Conservation (phyloP, 2,113 vertebrate species). For the Eubucco bourcierii region DNA sequence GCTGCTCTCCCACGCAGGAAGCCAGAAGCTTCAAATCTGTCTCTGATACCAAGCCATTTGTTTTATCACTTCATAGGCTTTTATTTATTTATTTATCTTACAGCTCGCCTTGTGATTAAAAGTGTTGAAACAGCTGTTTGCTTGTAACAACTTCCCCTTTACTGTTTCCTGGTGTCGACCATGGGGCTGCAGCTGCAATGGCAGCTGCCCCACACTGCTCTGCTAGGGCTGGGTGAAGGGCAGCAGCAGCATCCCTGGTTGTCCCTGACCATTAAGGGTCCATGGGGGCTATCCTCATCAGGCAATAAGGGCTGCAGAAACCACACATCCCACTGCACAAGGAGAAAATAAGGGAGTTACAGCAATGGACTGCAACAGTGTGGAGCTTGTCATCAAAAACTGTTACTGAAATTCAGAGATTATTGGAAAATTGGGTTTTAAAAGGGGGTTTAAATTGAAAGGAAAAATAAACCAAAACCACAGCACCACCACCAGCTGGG, state of each 20-base stretch:
- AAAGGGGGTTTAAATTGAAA: neutral
- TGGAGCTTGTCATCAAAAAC: accelerated
- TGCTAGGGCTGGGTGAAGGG: neutral
- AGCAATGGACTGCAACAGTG: too few relatives aligned
- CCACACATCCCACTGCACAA: neutral
- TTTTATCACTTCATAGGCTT: constrained; percentile 61
- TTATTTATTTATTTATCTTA: constrained; percentile 69
- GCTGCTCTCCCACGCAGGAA: constrained; percentile 37
- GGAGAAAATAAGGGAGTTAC: too few relatives aligned
- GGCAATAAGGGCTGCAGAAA: neutral
- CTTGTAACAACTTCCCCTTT: neutral
- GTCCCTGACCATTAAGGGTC: accelerated
- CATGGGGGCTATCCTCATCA: accelerated
- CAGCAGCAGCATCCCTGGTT: neutral
- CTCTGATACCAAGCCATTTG: constrained; percentile 48
- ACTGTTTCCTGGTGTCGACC: neutral
- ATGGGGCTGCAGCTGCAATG: neutral
- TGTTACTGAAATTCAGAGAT: neutral
- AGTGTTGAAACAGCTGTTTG: constrained; percentile 60
- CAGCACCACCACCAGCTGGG: accelerated
- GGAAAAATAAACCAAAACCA: neutral
- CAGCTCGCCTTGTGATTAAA: constrained; percentile 30
- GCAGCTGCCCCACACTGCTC: accelerated
- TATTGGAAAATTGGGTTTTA: neutral
- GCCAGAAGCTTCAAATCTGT: constrained; percentile 61